phyloP scores from a whole-genome alignment of 2,797 vertebrate species.

The Tragelaphus eurycerus region DNA sequence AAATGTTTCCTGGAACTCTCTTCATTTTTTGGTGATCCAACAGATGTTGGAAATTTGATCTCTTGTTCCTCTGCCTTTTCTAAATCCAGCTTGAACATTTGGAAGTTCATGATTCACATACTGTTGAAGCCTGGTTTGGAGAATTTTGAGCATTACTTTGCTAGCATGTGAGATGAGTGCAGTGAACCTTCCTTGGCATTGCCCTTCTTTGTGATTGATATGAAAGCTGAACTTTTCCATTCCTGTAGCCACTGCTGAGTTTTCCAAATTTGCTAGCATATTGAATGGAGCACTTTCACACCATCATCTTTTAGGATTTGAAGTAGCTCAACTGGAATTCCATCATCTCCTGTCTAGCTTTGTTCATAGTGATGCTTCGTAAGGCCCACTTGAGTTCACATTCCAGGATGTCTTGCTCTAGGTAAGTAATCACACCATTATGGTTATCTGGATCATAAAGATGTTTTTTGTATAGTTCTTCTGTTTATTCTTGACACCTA shows the following conservation, averaged over 20 bases:
- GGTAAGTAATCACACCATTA: rapidly evolving
- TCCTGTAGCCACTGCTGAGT: not conserved
- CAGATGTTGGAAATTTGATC: not conserved
- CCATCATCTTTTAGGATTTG: not conserved
- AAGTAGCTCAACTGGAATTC: not conserved
- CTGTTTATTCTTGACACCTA: not conserved
- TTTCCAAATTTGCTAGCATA: not conserved
- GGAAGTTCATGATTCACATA: not conserved
- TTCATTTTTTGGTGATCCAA: not conserved
- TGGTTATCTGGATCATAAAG: not conserved
- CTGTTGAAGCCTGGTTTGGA: not conserved
- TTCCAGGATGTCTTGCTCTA: not conserved
- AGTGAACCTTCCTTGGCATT: not conserved
- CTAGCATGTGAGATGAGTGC: not conserved
- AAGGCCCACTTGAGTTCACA: not conserved
- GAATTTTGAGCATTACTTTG: not conserved
- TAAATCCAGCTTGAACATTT: not conserved
- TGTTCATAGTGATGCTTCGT: not conserved
- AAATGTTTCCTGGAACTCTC: not conserved
- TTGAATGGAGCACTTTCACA: not conserved
- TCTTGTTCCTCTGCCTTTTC: not conserved
- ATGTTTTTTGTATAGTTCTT: not conserved
- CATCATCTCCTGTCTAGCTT: not conserved
- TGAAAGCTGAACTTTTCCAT: not conserved
- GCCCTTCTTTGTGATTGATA: not conserved